Percentiles rank a stretch among this genome's conserved stretches.
phyloP scores from a whole-genome alignment of 2,888 invertebrate species.

The Phaedon cochleariae region DNA sequence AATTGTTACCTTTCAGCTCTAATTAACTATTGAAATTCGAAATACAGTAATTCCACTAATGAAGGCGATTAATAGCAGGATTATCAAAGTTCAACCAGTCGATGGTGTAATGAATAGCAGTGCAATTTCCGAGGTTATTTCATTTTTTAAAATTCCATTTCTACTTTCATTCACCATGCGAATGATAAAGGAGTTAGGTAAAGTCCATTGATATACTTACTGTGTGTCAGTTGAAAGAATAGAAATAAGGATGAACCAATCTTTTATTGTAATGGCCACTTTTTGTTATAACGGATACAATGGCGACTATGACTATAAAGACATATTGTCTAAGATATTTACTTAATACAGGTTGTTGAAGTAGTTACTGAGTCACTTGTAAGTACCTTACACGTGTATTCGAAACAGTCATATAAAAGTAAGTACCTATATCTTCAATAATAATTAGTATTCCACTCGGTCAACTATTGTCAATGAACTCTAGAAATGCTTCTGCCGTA shows the following conservation, averaged over 20 bases:
- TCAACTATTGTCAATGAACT: conserved; percentile 20
- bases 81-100: not conserved
- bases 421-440: not conserved
- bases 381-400: not conserved
- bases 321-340: too few relatives aligned
- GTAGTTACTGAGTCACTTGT: too few relatives aligned
- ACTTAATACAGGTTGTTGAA: too few relatives aligned
- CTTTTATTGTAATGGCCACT: too few relatives aligned
- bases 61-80: conserved; percentile 3
- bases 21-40: not conserved
- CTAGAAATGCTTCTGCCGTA: conserved; percentile 3
- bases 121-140: not conserved
- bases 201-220: too few relatives aligned
- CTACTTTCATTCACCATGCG: too few relatives aligned
- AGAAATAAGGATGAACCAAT: too few relatives aligned
- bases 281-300: too few relatives aligned
- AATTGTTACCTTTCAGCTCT: not conserved
- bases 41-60: conserved; percentile 2
- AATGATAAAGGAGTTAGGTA: too few relatives aligned
- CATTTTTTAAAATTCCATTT: not conserved
- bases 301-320: too few relatives aligned
- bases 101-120: not conserved
- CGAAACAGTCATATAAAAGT: not conserved
- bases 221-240: too few relatives aligned
- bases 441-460: conserved; percentile 21